A percentile compares a stretch with the other conserved stretches of the same genome.
These are phyloP conservation scores for Aptenodytes patagonicus DNA, from an alignment of 2,113 vertebrate species.

Conservation along the genomic window DNA sequence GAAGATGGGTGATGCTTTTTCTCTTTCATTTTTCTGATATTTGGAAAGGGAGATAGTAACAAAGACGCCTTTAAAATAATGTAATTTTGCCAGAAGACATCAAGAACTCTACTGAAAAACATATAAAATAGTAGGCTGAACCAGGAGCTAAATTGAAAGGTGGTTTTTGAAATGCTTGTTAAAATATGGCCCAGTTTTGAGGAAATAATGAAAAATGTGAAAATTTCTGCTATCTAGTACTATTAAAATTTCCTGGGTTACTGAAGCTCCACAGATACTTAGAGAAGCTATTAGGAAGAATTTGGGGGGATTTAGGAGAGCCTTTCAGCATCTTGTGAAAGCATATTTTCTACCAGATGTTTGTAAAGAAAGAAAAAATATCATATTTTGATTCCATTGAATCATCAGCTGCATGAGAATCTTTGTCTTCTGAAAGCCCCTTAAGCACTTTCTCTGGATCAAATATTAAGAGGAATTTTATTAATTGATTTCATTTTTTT, in stretches of 20 bases:
- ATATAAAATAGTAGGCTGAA: neutral
- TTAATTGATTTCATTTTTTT: neutral
- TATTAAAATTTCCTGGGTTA: neutral
- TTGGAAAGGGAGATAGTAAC: neutral
- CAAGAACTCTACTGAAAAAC: neutral
- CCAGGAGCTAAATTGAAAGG: neutral
- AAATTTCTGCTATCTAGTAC: neutral
- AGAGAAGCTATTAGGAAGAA: constrained; percentile 16
- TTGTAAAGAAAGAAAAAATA: constrained; percentile 14
- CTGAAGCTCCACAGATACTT: neutral
- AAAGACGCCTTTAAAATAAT: neutral
- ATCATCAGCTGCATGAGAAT: constrained; percentile 53
- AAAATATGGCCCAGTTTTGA: neutral
- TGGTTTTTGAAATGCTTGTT: neutral
- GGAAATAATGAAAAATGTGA: constrained; percentile 1
- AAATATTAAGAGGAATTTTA: constrained; percentile 45
- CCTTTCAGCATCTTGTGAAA: constrained; percentile 53
- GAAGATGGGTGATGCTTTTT: neutral
- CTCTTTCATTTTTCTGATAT: neutral
- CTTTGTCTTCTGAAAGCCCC: constrained; percentile 45
- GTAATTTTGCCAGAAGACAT: neutral
- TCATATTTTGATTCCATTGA: constrained; percentile 48
- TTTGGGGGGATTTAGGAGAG: constrained; percentile 9
- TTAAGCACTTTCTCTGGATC: constrained; percentile 40
- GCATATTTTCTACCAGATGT: constrained; percentile 59